These are phyloP conservation scores for Arion vulgaris DNA, from an alignment of 1,140 invertebrate species.

Conservation along the genomic window DNA sequence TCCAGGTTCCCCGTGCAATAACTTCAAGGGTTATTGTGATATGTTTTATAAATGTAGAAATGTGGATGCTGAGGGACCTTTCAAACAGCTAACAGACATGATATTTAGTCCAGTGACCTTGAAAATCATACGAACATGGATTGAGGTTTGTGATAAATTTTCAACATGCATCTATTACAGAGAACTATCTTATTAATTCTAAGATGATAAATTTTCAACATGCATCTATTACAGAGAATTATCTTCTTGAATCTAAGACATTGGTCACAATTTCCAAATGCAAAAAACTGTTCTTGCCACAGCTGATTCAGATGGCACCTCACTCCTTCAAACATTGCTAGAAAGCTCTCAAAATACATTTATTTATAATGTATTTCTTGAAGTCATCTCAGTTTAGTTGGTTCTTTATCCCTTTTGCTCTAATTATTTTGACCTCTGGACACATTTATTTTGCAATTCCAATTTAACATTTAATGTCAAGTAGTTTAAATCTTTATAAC, in stretches of 20 bases:
- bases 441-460: too few species aligned
- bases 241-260: background rate
- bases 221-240: background rate
- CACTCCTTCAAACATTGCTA: too few species aligned
- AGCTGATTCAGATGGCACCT: too few species aligned
- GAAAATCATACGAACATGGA: slow-evolving; percentile 38
- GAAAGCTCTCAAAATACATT: too few species aligned
- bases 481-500: too few species aligned
- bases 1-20: slow-evolving; percentile 35
- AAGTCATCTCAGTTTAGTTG: too few species aligned
- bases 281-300: too few species aligned
- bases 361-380: too few species aligned
- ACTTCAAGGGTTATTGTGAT: slow-evolving; percentile 46
- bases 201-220: background rate
- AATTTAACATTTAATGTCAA: too few species aligned
- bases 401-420: too few species aligned
- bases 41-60: slow-evolving; percentile 40
- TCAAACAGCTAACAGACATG: slow-evolving; percentile 44
- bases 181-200: background rate
- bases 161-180: background rate
- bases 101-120: slow-evolving; percentile 43
- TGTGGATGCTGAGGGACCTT: slow-evolving; percentile 45
- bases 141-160: slow-evolving; percentile 28
- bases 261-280: too few species aligned
- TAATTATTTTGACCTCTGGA: too few species aligned